Percentiles rank a stretch among this genome's conserved stretches.
These are phyloP conservation scores for Buceros bicornis DNA, from an alignment of 2,797 vertebrate species.

Conservation along the genomic window DNA sequence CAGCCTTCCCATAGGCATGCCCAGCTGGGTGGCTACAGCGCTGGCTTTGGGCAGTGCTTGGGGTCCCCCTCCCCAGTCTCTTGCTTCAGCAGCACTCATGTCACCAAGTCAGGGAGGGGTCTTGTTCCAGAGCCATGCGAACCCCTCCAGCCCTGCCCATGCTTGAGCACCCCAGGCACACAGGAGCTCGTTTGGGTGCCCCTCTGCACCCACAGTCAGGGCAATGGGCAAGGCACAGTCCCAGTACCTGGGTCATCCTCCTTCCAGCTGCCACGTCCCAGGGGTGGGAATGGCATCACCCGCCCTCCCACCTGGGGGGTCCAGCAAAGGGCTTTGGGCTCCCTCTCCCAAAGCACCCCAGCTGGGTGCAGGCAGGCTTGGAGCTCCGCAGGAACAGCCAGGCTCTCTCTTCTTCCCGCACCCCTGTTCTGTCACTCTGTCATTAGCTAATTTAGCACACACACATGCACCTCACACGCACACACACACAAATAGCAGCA, in stretches of 20 bases:
- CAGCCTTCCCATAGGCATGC: accelerated
- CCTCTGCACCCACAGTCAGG: not conserved
- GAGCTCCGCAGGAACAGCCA: accelerated
- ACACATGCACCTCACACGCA: not conserved
- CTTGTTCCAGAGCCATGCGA: not conserved
- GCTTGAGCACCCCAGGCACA: not conserved
- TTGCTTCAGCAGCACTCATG: not conserved
- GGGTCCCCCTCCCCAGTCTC: not conserved
- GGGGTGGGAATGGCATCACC: not conserved
- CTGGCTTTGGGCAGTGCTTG: not conserved
- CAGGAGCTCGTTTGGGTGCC: not conserved
- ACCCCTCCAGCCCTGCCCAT: not conserved
- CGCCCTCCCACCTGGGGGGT: not conserved
- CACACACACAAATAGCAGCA: constrained; percentile 74
- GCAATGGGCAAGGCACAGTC: not conserved
- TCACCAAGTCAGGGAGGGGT: not conserved
- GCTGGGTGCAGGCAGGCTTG: not conserved
- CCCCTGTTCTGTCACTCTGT: not conserved
- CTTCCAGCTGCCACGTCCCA: not conserved
- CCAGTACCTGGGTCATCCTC: not conserved
- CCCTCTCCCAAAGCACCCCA: not conserved
- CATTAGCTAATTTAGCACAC: not conserved
- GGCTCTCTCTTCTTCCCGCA: not conserved
- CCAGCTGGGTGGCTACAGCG: accelerated
- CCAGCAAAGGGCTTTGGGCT: not conserved